Evolutionary conservation across 1,140 invertebrate genomes (phyloP).

Genomic region (Antheraea pernyi): DNA sequence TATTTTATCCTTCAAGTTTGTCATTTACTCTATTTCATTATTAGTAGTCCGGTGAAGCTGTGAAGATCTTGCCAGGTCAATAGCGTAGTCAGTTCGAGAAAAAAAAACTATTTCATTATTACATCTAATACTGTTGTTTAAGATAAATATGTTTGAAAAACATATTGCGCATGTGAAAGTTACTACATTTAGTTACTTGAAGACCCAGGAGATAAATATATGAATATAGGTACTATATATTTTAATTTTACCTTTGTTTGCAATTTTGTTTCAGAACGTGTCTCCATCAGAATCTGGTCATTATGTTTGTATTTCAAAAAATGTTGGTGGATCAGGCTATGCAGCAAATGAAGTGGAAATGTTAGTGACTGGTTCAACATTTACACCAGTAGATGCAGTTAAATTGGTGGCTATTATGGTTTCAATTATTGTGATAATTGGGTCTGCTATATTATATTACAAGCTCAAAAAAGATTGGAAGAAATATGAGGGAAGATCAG

Average conservation of each 20-base stretch:
- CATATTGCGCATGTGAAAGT: too few relatives aligned
- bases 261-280: slow-evolving; percentile 72
- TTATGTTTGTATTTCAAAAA: slow-evolving; percentile 83
- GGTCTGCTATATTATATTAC: slow-evolving; percentile 67
- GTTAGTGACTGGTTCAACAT: slow-evolving; percentile 76
- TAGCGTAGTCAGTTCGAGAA: too few relatives aligned
- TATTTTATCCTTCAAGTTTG: too few relatives aligned
- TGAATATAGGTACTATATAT: too few relatives aligned
- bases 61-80: too few relatives aligned
- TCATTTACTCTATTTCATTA: too few relatives aligned
- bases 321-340: slow-evolving; percentile 75
- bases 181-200: too few relatives aligned
- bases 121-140: too few relatives aligned
- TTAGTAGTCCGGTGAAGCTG: too few relatives aligned
- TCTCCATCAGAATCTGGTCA: slow-evolving; percentile 81
- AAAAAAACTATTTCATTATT: too few relatives aligned
- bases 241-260: neutral
- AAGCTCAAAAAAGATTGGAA: slow-evolving; percentile 67
- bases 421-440: slow-evolving; percentile 66
- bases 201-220: too few relatives aligned
- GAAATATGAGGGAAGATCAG: slow-evolving; percentile 57
- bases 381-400: slow-evolving; percentile 75
- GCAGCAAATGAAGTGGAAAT: slow-evolving; percentile 81
- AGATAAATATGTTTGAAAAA: too few relatives aligned
- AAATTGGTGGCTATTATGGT: slow-evolving; percentile 68